Evolutionary conservation across 2,797 vertebrate species (phyloP).

Genomic region (Acridotheres tristis): DNA sequence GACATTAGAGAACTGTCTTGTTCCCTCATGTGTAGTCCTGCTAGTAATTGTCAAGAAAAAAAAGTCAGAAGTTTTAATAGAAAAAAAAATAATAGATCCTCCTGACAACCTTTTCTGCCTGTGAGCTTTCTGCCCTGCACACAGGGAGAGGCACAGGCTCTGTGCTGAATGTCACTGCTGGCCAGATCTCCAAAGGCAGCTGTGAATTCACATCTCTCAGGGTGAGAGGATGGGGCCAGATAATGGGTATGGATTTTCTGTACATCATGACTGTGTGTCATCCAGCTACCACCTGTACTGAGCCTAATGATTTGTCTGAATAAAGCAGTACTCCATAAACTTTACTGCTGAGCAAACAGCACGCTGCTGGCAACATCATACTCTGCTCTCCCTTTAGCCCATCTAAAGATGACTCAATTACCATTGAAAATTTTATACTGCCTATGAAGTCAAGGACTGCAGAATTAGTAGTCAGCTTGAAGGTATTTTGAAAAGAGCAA

Average conservation of each 20-base stretch:
- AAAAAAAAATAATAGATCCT: neutral
- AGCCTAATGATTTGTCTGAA: conserved; percentile 45
- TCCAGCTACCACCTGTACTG: conserved; percentile 40
- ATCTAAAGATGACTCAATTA: conserved; percentile 56
- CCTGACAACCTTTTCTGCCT: neutral
- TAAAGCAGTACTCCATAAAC: conserved; percentile 51
- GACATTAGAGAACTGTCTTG: neutral
- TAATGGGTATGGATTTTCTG: conserved; percentile 49
- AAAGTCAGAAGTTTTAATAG: neutral
- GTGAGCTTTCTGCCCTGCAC: neutral
- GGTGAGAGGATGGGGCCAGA: neutral
- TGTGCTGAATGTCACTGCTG: neutral
- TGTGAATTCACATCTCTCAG: neutral
- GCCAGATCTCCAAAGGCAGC: neutral
- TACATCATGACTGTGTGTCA: conserved; percentile 16
- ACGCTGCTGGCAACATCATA: neutral
- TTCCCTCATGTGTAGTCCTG: neutral
- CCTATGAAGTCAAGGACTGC: conserved; percentile 31
- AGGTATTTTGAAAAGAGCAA: conserved; percentile 27
- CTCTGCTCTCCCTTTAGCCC: conserved; percentile 15
- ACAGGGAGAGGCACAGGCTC: neutral
- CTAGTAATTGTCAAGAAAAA: neutral
- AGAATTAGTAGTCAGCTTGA: neutral
- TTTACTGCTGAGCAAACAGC: conserved; percentile 62
- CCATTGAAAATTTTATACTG: conserved; percentile 39